Percentiles rank a stretch among this genome's conserved stretches.
phyloP scores from a whole-genome alignment of 53 echinoderm and acorn worm species.

The Zoroaster sp. region DNA sequence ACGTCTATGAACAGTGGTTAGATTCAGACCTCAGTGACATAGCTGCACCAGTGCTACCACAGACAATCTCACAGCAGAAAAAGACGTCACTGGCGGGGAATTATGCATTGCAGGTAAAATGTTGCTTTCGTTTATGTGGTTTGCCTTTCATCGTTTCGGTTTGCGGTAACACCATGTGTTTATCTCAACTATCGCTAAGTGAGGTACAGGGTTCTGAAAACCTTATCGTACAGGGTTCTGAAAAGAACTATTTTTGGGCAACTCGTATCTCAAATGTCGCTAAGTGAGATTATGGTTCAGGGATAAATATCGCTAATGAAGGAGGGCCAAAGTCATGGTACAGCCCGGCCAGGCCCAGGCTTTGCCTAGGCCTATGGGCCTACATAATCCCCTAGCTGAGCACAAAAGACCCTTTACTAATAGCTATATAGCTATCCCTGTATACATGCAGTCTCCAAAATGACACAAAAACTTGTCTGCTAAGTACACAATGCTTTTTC shows the following conservation, averaged over 20 bases:
- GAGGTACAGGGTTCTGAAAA: neutral
- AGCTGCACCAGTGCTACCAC: conserved; percentile 73
- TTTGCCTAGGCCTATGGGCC: too few relatives aligned
- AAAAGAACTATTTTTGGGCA: neutral
- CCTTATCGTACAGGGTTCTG: neutral
- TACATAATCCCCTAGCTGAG: too few relatives aligned
- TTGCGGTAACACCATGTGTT: too few relatives aligned
- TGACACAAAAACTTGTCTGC: too few relatives aligned
- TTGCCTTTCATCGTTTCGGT: neutral
- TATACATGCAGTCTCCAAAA: too few relatives aligned
- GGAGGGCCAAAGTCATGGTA: too few relatives aligned
- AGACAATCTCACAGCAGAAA: conserved; percentile 51
- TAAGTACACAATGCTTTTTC: too few relatives aligned
- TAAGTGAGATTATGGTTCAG: neutral
- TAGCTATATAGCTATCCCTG: too few relatives aligned
- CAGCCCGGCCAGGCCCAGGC: too few relatives aligned
- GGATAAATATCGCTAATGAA: too few relatives aligned
- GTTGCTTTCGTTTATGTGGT: neutral
- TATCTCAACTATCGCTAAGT: neutral
- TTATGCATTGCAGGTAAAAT: conserved; percentile 80
- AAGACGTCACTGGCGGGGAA: conserved; percentile 72
- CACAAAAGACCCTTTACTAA: too few relatives aligned
- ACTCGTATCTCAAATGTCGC: neutral
- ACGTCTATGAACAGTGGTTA: conserved; percentile 97
- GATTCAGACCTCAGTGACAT: conserved; percentile 86